Base-by-base conservation (phyloP, 2,888 invertebrate genomes). In the Caenorhabditis plicata region DNA sequence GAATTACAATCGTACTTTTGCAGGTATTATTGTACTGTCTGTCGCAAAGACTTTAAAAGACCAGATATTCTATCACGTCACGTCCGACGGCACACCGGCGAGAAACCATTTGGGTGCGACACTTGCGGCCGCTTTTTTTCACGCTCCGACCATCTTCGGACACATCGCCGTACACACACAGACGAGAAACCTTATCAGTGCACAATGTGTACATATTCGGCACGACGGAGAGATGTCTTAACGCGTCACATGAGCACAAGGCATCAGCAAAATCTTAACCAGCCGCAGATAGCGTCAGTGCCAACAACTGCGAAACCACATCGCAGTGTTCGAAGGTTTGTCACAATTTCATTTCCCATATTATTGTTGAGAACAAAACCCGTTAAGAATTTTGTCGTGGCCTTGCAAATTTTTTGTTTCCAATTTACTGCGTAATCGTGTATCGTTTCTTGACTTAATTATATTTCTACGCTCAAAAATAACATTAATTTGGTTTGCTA, bases 111-210 rank as follows among this genome's bases (percentile, higher is more conserved):
- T 58, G 68, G 70, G 15, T 78, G 78, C 40, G 73, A 75, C 17
- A 55, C 60, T 38, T 78, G 78, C 48, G 73, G 75, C 20, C 53
- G 77, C 15, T 74, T 57, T 51, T 77, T 77, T 45, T 75, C 75
- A 11, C 57, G 78, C 3, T 74, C 74, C 20, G 78, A 78, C 49
- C 78, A 78, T 60, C 60, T 77, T 11, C 58, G 73, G 49, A 72
- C 67, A 4, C 68, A 70, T 48, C 49, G 69, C 17, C 23, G 71
- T 32, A 78, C 77, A 9, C 78, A 78, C 51, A 78, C 77, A 23
- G 74, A 78, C 42, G 78, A 78, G 64, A 78, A 78, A 49, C 78
- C 78, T 11, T 77, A 78, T 49, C 65, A 68, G 8, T 78, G 78
- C 57, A 55, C 67, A 20, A 62, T 71, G 9, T 78, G 78, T 40